Percentiles rank a stretch among this genome's conserved stretches.
Evolutionary conservation across 1,140 invertebrate species (phyloP).

Genomic region (Gonatopus flavifemur): DNA sequence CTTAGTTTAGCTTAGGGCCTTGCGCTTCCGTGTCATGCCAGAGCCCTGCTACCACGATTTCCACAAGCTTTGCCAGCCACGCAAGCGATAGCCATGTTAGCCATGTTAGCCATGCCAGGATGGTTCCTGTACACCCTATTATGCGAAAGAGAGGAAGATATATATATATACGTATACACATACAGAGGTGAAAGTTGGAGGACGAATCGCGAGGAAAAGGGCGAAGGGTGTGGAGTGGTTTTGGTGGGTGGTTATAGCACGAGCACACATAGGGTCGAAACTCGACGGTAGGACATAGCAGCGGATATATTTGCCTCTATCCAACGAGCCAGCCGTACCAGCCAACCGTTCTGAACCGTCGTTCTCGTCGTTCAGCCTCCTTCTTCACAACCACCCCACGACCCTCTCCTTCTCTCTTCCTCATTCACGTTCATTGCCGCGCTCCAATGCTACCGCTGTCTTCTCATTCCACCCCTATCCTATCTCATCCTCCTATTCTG

Average conservation of each 20-base stretch:
- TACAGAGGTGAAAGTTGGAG: slow-evolving; percentile 5
- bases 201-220: no score
- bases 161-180: no score
- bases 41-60: background rate
- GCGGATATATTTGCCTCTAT: slow-evolving; percentile 53
- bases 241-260: slow-evolving; percentile 22
- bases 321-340: slow-evolving; percentile 32
- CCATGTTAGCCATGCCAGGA: no score
- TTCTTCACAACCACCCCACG: no score
- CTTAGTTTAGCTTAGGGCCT: slow-evolving; percentile 53
- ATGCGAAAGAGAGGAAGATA: no score
- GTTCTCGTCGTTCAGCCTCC: slow-evolving; percentile 1
- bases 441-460: no score
- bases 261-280: slow-evolving; percentile 41
- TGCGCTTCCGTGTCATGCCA: slow-evolving; percentile 17
- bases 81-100: no score
- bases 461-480: slow-evolving; percentile 17
- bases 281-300: slow-evolving; percentile 55
- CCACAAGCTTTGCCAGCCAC: slow-evolving; percentile 5
- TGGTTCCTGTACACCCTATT: no score
- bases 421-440: no score
- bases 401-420: background rate
- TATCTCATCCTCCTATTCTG: slow-evolving; percentile 35
- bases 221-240: slow-evolving; percentile 3
- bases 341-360: background rate